Evolutionary conservation across 2,888 invertebrate genomes (phyloP).

Genomic region (Heteromyza rotundicornis): DNA sequence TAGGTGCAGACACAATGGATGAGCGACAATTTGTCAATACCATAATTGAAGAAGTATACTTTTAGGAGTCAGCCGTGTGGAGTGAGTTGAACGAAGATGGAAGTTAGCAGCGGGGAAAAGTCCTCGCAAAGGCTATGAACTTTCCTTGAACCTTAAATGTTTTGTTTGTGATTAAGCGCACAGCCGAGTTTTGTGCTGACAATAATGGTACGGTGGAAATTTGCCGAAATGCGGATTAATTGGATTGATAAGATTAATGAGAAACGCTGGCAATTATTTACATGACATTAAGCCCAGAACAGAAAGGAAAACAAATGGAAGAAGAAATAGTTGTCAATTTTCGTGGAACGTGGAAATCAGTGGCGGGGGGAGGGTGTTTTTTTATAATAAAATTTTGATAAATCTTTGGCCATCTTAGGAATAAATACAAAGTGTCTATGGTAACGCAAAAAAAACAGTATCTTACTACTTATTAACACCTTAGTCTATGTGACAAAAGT

Average conservation of each 20-base stretch:
- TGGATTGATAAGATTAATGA: constrained; percentile 60
- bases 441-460: too few relatives aligned
- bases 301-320: too few relatives aligned
- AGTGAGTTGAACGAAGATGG: background rate
- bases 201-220: background rate
- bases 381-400: too few relatives aligned
- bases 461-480: too few relatives aligned
- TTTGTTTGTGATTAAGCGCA: constrained; percentile 8
- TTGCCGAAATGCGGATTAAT: constrained; percentile 44
- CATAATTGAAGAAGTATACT: constrained; percentile 44
- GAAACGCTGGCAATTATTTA: constrained; percentile 47
- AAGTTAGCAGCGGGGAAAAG: background rate
- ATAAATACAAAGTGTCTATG: too few relatives aligned
- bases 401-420: too few relatives aligned
- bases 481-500: too few relatives aligned
- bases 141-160: constrained; percentile 4
- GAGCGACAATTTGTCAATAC: constrained; percentile 55
- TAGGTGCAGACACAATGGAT: constrained; percentile 10
- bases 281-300: constrained; percentile 43
- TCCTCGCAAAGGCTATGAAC: constrained; percentile 1
- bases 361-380: too few relatives aligned
- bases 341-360: too few relatives aligned
- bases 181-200: background rate
- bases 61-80: background rate
- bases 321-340: too few relatives aligned